phyloP scores from a whole-genome alignment of 2,113 vertebrate species.

The Pseudopodoces humilis region DNA sequence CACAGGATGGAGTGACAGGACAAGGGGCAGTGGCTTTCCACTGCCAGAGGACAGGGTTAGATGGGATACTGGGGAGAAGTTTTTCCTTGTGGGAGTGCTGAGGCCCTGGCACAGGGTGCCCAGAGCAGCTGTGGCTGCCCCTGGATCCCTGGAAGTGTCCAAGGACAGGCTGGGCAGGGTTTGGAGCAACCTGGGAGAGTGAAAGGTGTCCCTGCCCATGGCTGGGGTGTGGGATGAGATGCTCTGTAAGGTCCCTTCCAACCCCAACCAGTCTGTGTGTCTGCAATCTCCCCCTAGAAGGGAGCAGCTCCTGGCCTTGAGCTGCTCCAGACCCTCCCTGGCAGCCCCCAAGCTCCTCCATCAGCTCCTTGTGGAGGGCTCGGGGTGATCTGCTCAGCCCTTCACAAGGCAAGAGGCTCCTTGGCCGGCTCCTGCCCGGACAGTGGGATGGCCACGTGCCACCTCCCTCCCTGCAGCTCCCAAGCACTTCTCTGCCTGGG shows the following conservation, averaged over 20 bases:
- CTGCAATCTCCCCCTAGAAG: not conserved
- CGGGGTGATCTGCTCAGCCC: not conserved
- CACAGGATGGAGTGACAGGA: not conserved
- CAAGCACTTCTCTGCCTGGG: not conserved
- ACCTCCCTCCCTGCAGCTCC: not conserved
- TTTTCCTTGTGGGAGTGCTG: fast-evolving
- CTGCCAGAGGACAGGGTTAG: fast-evolving
- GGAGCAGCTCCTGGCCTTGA: not conserved
- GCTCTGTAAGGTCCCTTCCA: not conserved
- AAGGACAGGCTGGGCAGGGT: fast-evolving
- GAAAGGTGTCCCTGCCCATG: not conserved
- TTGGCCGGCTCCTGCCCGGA: not conserved
- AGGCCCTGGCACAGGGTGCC: not conserved
- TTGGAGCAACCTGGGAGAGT: not conserved
- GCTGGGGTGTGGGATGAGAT: not conserved
- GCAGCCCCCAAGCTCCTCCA: not conserved
- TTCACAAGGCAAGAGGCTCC: not conserved
- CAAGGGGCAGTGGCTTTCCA: not conserved
- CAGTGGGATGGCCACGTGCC: not conserved
- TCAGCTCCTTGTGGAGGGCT: not conserved
- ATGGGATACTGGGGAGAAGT: no score
- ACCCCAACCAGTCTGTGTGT: not conserved
- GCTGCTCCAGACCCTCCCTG: not conserved
- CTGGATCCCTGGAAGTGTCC: not conserved
- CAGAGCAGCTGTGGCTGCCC: not conserved